These are phyloP conservation scores for Margarornis squamiger DNA, from an alignment of 2,797 vertebrate genomes.

Conservation along the genomic window DNA sequence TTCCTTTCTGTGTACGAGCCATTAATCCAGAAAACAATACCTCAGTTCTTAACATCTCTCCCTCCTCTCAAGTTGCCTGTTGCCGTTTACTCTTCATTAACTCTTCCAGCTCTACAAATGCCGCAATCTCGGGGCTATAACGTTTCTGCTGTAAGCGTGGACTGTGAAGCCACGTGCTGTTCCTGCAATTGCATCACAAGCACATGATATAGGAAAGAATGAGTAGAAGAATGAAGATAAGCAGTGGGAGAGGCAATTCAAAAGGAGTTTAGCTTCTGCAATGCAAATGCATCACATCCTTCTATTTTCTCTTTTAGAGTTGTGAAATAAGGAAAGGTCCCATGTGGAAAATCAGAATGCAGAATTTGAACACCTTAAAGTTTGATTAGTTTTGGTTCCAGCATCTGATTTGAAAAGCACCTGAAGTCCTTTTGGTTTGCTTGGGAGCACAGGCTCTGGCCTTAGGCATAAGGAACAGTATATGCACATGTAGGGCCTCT, in stretches of 20 bases:
- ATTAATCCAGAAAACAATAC: conserved; percentile 60
- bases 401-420: background rate
- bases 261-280: background rate
- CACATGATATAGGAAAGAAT: conserved; percentile 15
- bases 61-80: conserved; percentile 19
- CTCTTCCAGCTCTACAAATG: conserved; percentile 14
- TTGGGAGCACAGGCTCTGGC: background rate
- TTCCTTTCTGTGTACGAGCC: background rate
- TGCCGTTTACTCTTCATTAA: conserved; percentile 37
- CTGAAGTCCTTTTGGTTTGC: background rate
- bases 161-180: background rate
- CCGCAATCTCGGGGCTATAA: background rate
- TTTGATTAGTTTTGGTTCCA: background rate
- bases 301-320: background rate
- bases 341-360: background rate
- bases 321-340: background rate
- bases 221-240: conserved; percentile 37
- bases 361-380: background rate
- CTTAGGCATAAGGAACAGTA: background rate
- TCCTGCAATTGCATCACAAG: conserved; percentile 13
- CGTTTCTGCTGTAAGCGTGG: background rate
- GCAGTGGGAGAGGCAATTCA: background rate
- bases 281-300: background rate
- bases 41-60: conserved; percentile 15
- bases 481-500: background rate